phyloP scores from a whole-genome alignment of 1,140 invertebrate species.

The Pteromalus puparum region DNA sequence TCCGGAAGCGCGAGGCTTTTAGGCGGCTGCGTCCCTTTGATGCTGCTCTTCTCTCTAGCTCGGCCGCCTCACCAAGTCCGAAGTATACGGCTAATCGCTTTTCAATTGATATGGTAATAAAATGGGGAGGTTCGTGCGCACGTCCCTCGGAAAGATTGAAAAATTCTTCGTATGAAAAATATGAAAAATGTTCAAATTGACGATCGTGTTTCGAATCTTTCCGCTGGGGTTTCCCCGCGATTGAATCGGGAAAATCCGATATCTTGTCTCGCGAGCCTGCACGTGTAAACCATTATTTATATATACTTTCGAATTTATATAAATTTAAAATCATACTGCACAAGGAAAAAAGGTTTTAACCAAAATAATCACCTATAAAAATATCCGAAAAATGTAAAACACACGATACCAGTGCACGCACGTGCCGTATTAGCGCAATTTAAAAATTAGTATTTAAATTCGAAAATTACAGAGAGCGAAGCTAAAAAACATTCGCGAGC shows the following conservation, averaged over 20 bases:
- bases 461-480: not conserved
- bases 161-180: too few species aligned
- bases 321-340: too few species aligned
- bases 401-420: not conserved
- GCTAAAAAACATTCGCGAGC: not conserved
- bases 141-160: too few species aligned
- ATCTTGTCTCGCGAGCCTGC: too few species aligned
- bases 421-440: not conserved
- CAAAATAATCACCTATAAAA: not conserved
- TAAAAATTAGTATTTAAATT: constrained; percentile 29
- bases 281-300: too few species aligned
- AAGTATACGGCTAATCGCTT: constrained; percentile 27
- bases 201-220: too few species aligned
- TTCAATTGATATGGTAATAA: constrained; percentile 24
- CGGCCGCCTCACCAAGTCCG: too few species aligned
- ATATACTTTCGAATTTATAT: too few species aligned
- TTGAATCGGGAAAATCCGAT: too few species aligned
- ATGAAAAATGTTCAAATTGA: too few species aligned
- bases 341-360: too few species aligned
- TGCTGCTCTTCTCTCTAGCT: not conserved
- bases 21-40: not conserved
- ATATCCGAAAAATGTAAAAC: not conserved
- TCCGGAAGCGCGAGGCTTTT: constrained; percentile 13
- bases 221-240: too few species aligned
- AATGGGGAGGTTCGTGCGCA: not conserved